These are phyloP conservation scores for Pogonocichla stellata DNA, from an alignment of 2,113 vertebrate species.

Conservation along the genomic window DNA sequence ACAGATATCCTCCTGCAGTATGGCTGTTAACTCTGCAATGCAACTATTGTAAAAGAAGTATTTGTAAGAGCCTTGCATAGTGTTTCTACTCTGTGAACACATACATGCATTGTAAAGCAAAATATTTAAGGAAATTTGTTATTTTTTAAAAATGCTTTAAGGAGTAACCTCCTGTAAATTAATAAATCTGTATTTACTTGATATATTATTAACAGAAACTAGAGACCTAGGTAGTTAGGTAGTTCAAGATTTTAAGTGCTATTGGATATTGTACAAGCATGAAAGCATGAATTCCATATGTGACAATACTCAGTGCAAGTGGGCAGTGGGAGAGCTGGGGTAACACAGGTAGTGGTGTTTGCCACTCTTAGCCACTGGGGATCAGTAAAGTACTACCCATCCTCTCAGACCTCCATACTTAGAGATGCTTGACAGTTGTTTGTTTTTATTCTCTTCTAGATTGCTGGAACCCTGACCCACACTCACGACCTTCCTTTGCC, in stretches of 20 bases:
- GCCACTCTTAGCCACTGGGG: conserved; percentile 43
- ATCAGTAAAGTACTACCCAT: conserved; percentile 34
- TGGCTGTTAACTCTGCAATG: not conserved
- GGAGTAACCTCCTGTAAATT: not conserved
- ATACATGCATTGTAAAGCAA: not conserved
- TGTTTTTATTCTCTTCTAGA: conserved; percentile 72
- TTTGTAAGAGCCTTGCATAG: not conserved
- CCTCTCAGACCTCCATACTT: not conserved
- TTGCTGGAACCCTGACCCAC: conserved; percentile 93
- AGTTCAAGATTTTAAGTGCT: not conserved
- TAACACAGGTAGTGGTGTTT: not conserved
- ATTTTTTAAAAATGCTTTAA: not conserved
- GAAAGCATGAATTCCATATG: not conserved
- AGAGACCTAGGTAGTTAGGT: not conserved
- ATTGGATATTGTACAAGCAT: not conserved
- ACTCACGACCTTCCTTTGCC: conserved; percentile 87
- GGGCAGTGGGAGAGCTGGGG: not conserved
- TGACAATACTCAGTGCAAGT: not conserved
- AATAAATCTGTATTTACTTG: not conserved
- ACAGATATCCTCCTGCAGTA: not conserved
- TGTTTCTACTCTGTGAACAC: not conserved
- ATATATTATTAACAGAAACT: not conserved
- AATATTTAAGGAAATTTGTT: not conserved
- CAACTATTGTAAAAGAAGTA: not conserved
- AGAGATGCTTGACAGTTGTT: not conserved